A percentile compares a stretch with the other conserved stretches of the same genome.
phyloP scores from a whole-genome alignment of 1,140 invertebrate genomes.

The Bombus polaris region DNA sequence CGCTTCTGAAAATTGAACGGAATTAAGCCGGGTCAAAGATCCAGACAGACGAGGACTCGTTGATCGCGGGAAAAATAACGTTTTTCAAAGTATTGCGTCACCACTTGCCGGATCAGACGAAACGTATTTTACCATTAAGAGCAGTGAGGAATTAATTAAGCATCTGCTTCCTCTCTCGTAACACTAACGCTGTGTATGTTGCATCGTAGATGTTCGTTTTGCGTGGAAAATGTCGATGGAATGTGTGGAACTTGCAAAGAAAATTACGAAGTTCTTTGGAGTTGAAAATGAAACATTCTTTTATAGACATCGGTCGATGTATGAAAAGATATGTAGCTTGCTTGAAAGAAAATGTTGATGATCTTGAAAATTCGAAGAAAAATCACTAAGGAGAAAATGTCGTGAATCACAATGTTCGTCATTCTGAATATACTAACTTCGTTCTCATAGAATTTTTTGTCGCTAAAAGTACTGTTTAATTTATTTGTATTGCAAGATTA shows the following conservation, averaged over 20 bases:
- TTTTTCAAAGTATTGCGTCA: slow-evolving; percentile 45
- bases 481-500: no score
- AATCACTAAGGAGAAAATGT: no score
- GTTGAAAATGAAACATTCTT: not conserved
- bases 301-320: not conserved
- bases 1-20: slow-evolving; percentile 40
- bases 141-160: slow-evolving; percentile 41
- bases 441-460: no score
- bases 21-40: slow-evolving; percentile 63
- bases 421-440: no score
- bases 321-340: not conserved
- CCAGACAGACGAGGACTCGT: slow-evolving; percentile 20
- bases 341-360: no score
- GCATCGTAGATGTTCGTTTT: not conserved
- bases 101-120: slow-evolving; percentile 24
- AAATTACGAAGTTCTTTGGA: not conserved
- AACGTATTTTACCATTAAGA: slow-evolving; percentile 31
- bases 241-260: not conserved
- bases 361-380: no score
- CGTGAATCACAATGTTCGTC: no score
- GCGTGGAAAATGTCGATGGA: not conserved
- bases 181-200: not conserved
- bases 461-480: no score
- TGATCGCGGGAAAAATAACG: slow-evolving; percentile 16
- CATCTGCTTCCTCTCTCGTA: slow-evolving; percentile 43